phyloP scores from a whole-genome alignment of 1,140 invertebrate species.

The Liolophura sinensis region DNA sequence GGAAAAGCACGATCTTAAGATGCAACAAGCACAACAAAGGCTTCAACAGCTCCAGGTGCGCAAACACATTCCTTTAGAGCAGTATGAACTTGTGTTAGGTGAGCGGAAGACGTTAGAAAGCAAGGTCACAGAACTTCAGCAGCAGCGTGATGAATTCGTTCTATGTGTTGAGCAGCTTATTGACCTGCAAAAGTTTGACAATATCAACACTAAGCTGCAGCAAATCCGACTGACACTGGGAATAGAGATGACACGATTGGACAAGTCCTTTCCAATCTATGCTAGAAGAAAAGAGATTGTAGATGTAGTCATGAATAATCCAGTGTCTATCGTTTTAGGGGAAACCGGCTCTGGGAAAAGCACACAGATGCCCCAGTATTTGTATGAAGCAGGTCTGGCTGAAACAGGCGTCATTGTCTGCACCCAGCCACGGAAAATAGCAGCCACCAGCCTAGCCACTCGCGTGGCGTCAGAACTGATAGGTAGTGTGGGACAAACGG shows the following conservation, averaged over 20 bases:
- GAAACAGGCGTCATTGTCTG: conserved; percentile 75
- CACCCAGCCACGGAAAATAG: conserved; percentile 56
- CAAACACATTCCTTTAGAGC: not conserved
- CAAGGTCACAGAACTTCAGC: conserved; percentile 33
- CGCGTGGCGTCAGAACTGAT: conserved; percentile 47
- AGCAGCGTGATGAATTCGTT: conserved; percentile 34
- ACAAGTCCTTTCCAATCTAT: conserved; percentile 45
- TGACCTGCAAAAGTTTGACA: conserved; percentile 6
- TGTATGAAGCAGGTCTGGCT: conserved; percentile 56
- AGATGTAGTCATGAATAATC: conserved; percentile 28
- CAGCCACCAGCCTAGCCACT: conserved; percentile 48
- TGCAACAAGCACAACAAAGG: not conserved
- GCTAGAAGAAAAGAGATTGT: conserved; percentile 41
- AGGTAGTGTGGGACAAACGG: conserved; percentile 35
- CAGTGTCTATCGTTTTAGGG: conserved; percentile 82
- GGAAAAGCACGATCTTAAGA: too few species aligned
- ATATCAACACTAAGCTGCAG: conserved; percentile 18
- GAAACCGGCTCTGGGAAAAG: conserved; percentile 89
- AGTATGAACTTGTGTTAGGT: not conserved
- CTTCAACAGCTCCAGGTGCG: not conserved
- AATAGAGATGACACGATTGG: conserved; percentile 36
- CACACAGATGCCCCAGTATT: conserved; percentile 51
- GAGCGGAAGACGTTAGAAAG: conserved; percentile 9
- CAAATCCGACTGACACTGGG: conserved; percentile 28
- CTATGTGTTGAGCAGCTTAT: conserved; percentile 18